Evolutionary conservation across 2,888 invertebrate genomes (phyloP).

Genomic region (Hypomecis atomaria): DNA sequence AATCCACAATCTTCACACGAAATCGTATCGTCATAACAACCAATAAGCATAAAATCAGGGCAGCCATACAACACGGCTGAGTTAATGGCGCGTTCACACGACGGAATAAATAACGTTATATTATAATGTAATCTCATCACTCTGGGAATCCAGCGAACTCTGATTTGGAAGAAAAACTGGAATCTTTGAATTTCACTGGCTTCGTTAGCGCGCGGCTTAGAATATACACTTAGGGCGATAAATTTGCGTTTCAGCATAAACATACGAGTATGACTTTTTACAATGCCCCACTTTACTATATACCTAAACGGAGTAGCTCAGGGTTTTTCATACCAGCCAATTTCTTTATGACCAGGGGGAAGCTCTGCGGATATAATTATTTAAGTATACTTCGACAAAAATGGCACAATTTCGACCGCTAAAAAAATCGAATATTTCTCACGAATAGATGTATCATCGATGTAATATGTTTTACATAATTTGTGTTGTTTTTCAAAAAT

Average conservation of each 20-base stretch:
- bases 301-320: no score
- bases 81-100: conserved; percentile 37
- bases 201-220: conserved; percentile 39
- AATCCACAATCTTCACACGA: neutral
- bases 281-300: no score
- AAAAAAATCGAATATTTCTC: no score
- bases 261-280: no score
- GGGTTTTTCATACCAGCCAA: no score
- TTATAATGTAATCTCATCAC: conserved; percentile 51
- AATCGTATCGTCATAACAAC: conserved; percentile 4
- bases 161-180: conserved; percentile 59
- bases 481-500: no score
- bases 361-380: no score
- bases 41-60: conserved; percentile 14
- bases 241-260: neutral
- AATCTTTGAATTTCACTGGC: conserved; percentile 54
- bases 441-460: no score
- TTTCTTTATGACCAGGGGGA: no score
- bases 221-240: conserved; percentile 35
- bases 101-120: conserved; percentile 48
- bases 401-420: no score
- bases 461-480: no score
- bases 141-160: conserved; percentile 35
- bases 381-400: no score
- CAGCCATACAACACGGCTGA: conserved; percentile 23